Base-by-base conservation (phyloP, 37 sponge, comb jelly and placozoan genomes). In the Axinella damicornis region DNA sequence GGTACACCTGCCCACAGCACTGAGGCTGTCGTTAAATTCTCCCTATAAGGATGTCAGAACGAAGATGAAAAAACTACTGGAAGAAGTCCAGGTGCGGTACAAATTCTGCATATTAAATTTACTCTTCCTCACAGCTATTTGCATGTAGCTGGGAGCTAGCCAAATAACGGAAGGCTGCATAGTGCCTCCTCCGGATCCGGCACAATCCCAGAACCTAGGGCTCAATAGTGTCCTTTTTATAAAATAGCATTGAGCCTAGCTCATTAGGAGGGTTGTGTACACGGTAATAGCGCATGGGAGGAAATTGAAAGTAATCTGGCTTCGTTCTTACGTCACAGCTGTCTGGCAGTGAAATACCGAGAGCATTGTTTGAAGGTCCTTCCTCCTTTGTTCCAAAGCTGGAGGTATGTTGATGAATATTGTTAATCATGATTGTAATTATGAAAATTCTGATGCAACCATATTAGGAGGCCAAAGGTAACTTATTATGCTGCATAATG, bases 41-140 rank as follows among this genome's bases (percentile, higher is more conserved):
- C 94, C 94, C 20, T 94, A 87, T 53, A 39, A 35, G 22, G 94
- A 94, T 61, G 67, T 94, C 25, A 74, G 90, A 55, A 63, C 27
- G 0, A 20, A 31, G 20, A 34, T 90, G 54, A 52, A 17, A 0
- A 76, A 54, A 71, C 69, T 93, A 27, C 79, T 92, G 4, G 66
- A 75, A 36, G 73, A 78, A 28, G 5, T 84, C 30, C 35, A 92
- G 85, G 93, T 92, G 28, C 41, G 54, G 27, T 28, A 62, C 12
- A 28, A 62, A 28, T 28, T 24, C 27, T 62, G 64, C 64, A 62
- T 11, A 24, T 28, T 62, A 62, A 62, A 62, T 62, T 62, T 28
- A 62, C n/a, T n/a, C n/a, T n/a, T n/a, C n/a, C n/a, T n/a, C n/a
- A n/a, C n/a, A n/a, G n/a, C n/a, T n/a, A 28, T 28, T 28, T 5